phyloP scores from a whole-genome alignment of 2,888 invertebrate species.

The Dicranocentrus wangi region DNA sequence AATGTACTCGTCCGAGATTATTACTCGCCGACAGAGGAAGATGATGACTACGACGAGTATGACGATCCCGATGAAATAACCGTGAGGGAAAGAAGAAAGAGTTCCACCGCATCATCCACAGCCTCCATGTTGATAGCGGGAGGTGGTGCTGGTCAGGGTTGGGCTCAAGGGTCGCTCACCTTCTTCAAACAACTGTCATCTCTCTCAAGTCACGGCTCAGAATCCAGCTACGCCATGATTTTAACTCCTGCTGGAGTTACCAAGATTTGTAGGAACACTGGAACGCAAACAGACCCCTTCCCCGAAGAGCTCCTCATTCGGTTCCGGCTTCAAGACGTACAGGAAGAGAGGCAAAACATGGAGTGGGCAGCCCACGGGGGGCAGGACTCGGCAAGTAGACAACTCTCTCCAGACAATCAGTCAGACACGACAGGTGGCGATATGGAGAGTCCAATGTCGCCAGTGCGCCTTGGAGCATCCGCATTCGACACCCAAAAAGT shows the following conservation, averaged over 20 bases:
- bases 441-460: constrained; percentile 44
- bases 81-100: constrained; percentile 68
- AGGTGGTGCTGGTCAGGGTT: constrained; percentile 18
- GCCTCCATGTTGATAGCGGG: constrained; percentile 65
- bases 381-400: constrained; percentile 31
- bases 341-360: constrained; percentile 64
- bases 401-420: constrained; percentile 56
- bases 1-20: constrained; percentile 51
- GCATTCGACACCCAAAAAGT: constrained; percentile 31
- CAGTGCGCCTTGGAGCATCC: constrained; percentile 24
- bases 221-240: constrained; percentile 63
- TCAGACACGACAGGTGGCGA: constrained; percentile 41
- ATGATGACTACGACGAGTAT: constrained; percentile 75
- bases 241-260: constrained; percentile 50
- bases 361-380: constrained; percentile 18
- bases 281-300: constrained; percentile 72
- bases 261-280: constrained; percentile 67
- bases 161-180: constrained; percentile 52
- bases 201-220: constrained; percentile 62
- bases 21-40: constrained; percentile 77
- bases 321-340: constrained; percentile 68
- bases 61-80: constrained; percentile 71
- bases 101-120: constrained; percentile 69
- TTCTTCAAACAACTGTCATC: constrained; percentile 64
- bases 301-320: constrained; percentile 69